Evolutionary conservation across 2,113 vertebrate species (phyloP), one percentile per base, ranked within the genome.

Genomic region (Gavialis gangeticus): DNA sequence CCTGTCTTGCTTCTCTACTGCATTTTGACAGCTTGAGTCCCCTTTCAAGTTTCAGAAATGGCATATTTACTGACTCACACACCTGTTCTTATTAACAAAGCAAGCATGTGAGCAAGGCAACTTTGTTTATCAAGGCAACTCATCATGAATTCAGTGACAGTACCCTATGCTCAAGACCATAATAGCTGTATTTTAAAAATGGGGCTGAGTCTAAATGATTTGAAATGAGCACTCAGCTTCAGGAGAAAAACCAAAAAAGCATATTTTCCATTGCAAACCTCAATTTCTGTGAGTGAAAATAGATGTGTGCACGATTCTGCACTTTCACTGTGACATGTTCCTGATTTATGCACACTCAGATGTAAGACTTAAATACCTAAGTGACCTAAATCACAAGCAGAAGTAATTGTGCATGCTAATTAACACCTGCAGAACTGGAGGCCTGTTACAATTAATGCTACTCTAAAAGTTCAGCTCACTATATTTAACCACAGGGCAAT

Each of bases 1-100:
- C 69, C 71, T 88, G 75, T 56, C 69, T 78, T 0, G 1, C 37
- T 88, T 82, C 87, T 80, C 16, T 88, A 46, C 10, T 69, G 22
- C 13, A 55, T 91, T 71, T 94, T 96, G 95, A 57, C 88, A 90
- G 46, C 34, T 92, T 27, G 30, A 34, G 37, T 83, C 90, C 93
- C n/a, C 17, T 73, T 87, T 67, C 64, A 87, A 22, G 37, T 73
- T 17, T 90, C 57, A 83, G 58, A 81, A 93, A 57, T 60, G 13
- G 59, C 82, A 69, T 91, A 84, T 77, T 69, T 86, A 86, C 91
- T 89, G 78, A 82, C 57, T 86, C 76, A 89, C 46, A 55, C 5
- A 63, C 16, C 12, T 75, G 19, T 12, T 69, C 37, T 82, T 86
- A 71, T 71, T 78, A 82, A 37, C 13, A 77, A 46, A 83, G 85